Evolutionary conservation across 1,140 invertebrate species (phyloP).

Genomic region (Drosophila pallidifrons): DNA sequence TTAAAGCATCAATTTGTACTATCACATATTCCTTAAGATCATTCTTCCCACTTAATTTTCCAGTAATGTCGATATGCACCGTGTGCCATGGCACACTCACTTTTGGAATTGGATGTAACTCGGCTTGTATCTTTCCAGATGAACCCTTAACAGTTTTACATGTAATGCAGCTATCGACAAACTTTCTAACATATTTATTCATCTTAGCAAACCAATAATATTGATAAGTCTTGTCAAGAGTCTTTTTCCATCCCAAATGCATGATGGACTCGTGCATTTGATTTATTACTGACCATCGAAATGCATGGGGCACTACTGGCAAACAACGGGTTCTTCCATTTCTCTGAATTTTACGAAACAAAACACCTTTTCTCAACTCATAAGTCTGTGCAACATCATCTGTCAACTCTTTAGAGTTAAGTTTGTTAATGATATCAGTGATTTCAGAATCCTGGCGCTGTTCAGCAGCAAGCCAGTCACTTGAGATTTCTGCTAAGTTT

Average conservation of each 20-base stretch:
- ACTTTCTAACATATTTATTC: slow-evolving; percentile 22
- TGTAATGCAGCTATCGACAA: slow-evolving; percentile 7
- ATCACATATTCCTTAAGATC: slow-evolving; percentile 14
- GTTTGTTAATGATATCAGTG: slow-evolving; percentile 2
- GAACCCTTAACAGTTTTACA: slow-evolving; percentile 3
- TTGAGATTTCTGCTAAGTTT: too few species aligned
- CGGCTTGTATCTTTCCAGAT: slow-evolving; percentile 5
- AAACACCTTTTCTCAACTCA: background rate
- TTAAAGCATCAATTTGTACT: slow-evolving; percentile 17
- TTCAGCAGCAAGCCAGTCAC: background rate
- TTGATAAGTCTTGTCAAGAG: slow-evolving; percentile 18
- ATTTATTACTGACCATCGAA: slow-evolving; percentile 13
- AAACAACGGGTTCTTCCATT: slow-evolving; percentile 5
- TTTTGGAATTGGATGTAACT: slow-evolving; percentile 17
- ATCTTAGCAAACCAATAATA: slow-evolving; percentile 24
- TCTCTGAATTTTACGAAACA: slow-evolving; percentile 4
- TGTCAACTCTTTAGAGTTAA: slow-evolving; percentile 11
- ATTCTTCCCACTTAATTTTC: background rate
- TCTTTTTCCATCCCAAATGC: slow-evolving; percentile 12
- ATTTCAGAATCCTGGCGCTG: slow-evolving; percentile 5
- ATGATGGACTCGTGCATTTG: slow-evolving; percentile 15
- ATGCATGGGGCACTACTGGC: background rate
- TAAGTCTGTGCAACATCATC: too few species aligned
- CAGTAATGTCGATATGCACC: slow-evolving; percentile 12
- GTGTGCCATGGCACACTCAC: slow-evolving; percentile 16